A percentile compares a stretch with the other conserved stretches of the same genome.
These are phyloP conservation scores for Malacoctenus gilli DNA, from an alignment of 2,797 vertebrate species.

Conservation along the genomic window DNA sequence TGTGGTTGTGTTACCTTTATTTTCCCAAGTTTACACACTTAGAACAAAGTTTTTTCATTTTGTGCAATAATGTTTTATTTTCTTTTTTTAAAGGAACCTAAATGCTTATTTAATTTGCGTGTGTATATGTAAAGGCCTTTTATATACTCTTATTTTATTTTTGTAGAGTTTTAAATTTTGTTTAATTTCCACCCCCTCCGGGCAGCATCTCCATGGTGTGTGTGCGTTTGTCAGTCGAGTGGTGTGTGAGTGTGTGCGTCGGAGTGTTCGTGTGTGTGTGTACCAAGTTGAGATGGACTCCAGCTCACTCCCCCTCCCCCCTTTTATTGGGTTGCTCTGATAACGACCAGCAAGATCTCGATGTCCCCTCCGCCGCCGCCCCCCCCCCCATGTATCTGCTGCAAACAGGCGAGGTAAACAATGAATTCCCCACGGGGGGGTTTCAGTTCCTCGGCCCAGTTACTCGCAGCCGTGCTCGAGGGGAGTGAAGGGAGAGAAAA, in stretches of 20 bases:
- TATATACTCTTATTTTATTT: slow-evolving; percentile 86
- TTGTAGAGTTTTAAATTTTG: slow-evolving; percentile 85
- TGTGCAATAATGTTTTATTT: slow-evolving; percentile 93
- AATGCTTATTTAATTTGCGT: slow-evolving; percentile 89
- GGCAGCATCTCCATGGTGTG: slow-evolving; percentile 84
- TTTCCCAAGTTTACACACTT: slow-evolving; percentile 83
- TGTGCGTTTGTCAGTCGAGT: slow-evolving; percentile 3
- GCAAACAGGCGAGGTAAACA: no score
- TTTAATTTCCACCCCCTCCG: slow-evolving; percentile 88
- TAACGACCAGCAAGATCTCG: no score
- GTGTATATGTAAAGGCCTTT: slow-evolving; percentile 80
- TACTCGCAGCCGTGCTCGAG: no score
- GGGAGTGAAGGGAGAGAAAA: no score
- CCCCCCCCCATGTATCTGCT: no score
- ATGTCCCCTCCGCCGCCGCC: no score
- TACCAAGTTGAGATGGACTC: no score
- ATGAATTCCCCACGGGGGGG: no score
- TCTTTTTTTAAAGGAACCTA: slow-evolving; percentile 77
- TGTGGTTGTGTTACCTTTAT: slow-evolving; percentile 65
- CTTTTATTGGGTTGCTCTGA: no score
- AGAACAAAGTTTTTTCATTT: slow-evolving; percentile 82
- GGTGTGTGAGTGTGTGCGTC: slow-evolving; percentile 23
- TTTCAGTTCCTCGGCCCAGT: no score
- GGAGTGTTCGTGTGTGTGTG: slow-evolving; percentile 19
- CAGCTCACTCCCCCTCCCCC: no score